phyloP scores from a whole-genome alignment of 2,888 invertebrate species.

The Eretmocerus hayati region DNA sequence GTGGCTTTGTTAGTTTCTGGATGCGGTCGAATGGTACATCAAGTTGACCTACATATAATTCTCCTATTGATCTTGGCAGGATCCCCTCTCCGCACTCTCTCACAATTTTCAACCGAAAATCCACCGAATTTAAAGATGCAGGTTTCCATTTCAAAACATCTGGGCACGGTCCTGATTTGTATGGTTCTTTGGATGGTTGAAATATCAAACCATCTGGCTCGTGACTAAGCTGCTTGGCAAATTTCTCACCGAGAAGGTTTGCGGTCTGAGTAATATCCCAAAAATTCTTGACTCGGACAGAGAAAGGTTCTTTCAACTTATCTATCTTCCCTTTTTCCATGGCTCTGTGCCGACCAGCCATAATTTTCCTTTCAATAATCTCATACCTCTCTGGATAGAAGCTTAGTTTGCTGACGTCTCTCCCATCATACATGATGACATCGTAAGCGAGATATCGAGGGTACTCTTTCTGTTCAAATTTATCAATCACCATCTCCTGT shows the following conservation, averaged over 20 bases:
- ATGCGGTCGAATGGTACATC: conserved; percentile 65
- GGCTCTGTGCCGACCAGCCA: conserved; percentile 64
- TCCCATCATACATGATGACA: conserved; percentile 74
- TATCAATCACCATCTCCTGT: conserved; percentile 91
- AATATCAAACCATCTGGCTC: conserved; percentile 98
- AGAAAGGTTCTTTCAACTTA: conserved; percentile 78
- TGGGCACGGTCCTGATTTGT: conserved; percentile 72
- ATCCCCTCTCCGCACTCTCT: conserved; percentile 66
- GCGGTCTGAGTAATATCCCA: conserved; percentile 73
- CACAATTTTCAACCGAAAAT: conserved; percentile 82
- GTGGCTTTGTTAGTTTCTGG: conserved; percentile 64
- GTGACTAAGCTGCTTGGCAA: conserved; percentile 76
- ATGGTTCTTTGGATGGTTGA: conserved; percentile 84
- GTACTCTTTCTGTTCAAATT: conserved; percentile 63
- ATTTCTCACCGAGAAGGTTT: conserved; percentile 72
- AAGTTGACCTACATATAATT: conserved; percentile 70
- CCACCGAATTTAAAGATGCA: conserved; percentile 85
- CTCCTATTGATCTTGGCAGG: conserved; percentile 61
- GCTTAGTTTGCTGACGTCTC: conserved; percentile 66
- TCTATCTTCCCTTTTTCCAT: conserved; percentile 68
- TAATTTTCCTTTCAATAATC: conserved; percentile 69
- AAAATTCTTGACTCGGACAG: conserved; percentile 85
- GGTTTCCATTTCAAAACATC: conserved; percentile 98
- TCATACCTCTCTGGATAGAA: conserved; percentile 71
- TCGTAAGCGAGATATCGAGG: conserved; percentile 95